Conservation (phyloP, 2,797 vertebrate species). For the Periparus ater region DNA sequence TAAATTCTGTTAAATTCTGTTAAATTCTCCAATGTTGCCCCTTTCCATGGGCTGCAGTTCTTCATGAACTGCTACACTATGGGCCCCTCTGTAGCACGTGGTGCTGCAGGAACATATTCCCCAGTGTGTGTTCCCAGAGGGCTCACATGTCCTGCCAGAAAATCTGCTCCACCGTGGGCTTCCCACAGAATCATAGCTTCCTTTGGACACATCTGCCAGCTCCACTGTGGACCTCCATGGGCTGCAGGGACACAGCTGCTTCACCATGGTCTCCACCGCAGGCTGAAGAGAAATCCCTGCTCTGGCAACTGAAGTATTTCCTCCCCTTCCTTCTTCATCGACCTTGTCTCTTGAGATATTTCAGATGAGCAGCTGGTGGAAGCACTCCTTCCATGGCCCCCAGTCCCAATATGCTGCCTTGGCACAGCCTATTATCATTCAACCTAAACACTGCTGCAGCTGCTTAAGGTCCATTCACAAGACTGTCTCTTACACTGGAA, state of each 20-base stretch:
- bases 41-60: neutral
- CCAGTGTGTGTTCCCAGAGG: neutral
- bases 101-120: neutral
- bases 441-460: neutral
- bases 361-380: neutral
- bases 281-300: neutral
- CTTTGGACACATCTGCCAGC: neutral
- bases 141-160: neutral
- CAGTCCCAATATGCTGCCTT: neutral
- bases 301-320: neutral
- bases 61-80: neutral
- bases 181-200: neutral
- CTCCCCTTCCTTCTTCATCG: neutral
- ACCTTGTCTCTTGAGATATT: neutral
- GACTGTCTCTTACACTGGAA: neutral
- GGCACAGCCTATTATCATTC: neutral
- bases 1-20: no score
- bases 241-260: neutral
- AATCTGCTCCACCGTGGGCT: neutral
- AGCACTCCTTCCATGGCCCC: neutral
- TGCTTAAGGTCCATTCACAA: neutral
- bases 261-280: neutral
- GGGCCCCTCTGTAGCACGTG: accelerated
- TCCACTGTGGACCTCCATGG: neutral
- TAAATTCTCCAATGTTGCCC: accelerated